These are phyloP conservation scores for Pipistrellus nathusii DNA, from an alignment of 2,797 vertebrate genomes.

Conservation along the genomic window DNA sequence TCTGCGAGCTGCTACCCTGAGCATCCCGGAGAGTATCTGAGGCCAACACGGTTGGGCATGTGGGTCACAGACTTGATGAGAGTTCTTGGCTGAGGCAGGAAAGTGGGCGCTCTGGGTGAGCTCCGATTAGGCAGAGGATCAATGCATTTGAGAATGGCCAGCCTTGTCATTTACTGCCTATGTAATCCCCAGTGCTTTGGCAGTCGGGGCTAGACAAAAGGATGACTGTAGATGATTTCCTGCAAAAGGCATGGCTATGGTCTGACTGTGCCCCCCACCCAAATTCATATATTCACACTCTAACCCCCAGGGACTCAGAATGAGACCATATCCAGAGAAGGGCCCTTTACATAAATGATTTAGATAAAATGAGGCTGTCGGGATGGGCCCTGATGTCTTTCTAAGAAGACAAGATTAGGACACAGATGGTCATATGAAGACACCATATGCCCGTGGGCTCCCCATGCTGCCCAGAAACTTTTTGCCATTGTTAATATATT, in stretches of 20 bases:
- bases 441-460: background rate
- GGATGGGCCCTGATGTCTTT: background rate
- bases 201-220: background rate
- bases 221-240: background rate
- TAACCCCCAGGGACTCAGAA: background rate
- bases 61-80: background rate
- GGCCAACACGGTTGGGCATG: too few relatives aligned
- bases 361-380: background rate
- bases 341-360: background rate
- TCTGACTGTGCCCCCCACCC: background rate
- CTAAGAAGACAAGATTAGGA: background rate
- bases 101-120: background rate
- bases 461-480: background rate
- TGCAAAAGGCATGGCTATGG: background rate
- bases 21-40: too few relatives aligned
- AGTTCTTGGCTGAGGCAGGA: background rate
- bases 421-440: background rate
- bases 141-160: background rate
- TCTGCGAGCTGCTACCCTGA: rapidly evolving
- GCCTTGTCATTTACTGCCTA: background rate
- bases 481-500: too few relatives aligned
- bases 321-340: background rate
- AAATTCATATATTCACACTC: background rate
- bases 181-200: background rate
- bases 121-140: background rate